Evolutionary conservation across 2,888 invertebrate species (phyloP).

Genomic region (Tetrapedia diversipes): DNA sequence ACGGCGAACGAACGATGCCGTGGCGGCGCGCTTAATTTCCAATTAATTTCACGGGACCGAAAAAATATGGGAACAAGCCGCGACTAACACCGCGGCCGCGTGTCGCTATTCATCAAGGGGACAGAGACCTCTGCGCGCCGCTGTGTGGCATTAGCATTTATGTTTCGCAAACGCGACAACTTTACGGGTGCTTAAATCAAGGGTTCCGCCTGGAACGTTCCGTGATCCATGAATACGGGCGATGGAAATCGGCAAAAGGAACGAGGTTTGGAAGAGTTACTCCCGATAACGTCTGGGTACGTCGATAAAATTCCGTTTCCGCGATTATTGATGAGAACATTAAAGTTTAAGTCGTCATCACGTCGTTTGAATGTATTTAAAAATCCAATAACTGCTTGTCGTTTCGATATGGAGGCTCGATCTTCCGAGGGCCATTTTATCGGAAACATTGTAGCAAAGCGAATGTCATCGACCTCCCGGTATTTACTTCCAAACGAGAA

Average conservation of each 20-base stretch:
- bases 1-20: slow-evolving; percentile 48
- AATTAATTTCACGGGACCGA: slow-evolving; percentile 73
- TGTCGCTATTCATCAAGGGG: slow-evolving; percentile 73
- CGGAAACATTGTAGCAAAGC: too few relatives aligned
- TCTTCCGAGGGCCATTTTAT: too few relatives aligned
- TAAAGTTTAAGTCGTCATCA: too few relatives aligned
- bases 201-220: background rate
- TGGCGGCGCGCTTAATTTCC: slow-evolving; percentile 72
- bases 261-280: background rate
- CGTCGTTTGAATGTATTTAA: too few relatives aligned
- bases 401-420: too few relatives aligned
- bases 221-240: slow-evolving; percentile 12
- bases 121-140: slow-evolving; percentile 21
- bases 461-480: too few relatives aligned
- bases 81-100: slow-evolving; percentile 70
- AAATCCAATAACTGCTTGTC: too few relatives aligned
- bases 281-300: too few relatives aligned
- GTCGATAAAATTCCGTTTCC: too few relatives aligned
- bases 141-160: slow-evolving; percentile 71
- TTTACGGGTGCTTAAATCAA: slow-evolving; percentile 68
- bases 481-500: too few relatives aligned
- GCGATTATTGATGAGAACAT: too few relatives aligned
- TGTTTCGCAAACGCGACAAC: slow-evolving; percentile 69
- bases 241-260: background rate
- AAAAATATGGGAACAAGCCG: slow-evolving; percentile 75